Evolutionary conservation across 2,888 invertebrate species (phyloP), one percentile per base, ranked within the genome.

Genomic region (Microctonus hyperodae): DNA sequence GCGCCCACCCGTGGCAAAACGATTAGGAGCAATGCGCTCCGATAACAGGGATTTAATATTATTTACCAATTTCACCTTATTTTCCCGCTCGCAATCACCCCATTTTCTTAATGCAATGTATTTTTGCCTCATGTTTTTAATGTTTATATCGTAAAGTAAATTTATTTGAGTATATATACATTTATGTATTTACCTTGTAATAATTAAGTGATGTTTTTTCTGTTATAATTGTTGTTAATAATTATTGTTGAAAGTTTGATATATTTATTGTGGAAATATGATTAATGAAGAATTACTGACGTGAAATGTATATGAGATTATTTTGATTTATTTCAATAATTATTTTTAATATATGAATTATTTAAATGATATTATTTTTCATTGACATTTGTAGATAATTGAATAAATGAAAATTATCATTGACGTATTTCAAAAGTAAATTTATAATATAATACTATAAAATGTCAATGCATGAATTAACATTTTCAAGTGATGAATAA

Each of bases 11-110:
- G 74, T 72, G 72, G 74, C 74, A 77, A 82, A n/a, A 81, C 83
- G 81, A 83, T 83, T 83, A 83, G 80, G 79, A 81, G 81, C 82
- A 81, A 81, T 83, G 81, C 81, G 81, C 78, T 78, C 78, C 81
- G 81, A 82, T 82, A 81, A 83, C 82, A 81, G 79, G n/a, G 79
- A 79, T 79, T 79, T 81, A 81, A 83, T 81, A 81, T 80, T 79
- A 57, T 64, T 22, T 33, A 33, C 48, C n/a, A 64, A 53, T 53
- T 44, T 28, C 28, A 28, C 28, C 3, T 3, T 28, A 28, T 28
- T 28, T 28, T 28, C 7, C 28, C 28, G 4, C 44, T 25, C 31
- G 33, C 44, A 33, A 48, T 28, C 40, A 7, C 16, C n/a, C 16
- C 40, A 44, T 67, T 68, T 50, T 40, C 60, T 60, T 53, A 23